Evolutionary conservation across 1,140 invertebrate species (phyloP).

Genomic region (Drosophila suzukii): DNA sequence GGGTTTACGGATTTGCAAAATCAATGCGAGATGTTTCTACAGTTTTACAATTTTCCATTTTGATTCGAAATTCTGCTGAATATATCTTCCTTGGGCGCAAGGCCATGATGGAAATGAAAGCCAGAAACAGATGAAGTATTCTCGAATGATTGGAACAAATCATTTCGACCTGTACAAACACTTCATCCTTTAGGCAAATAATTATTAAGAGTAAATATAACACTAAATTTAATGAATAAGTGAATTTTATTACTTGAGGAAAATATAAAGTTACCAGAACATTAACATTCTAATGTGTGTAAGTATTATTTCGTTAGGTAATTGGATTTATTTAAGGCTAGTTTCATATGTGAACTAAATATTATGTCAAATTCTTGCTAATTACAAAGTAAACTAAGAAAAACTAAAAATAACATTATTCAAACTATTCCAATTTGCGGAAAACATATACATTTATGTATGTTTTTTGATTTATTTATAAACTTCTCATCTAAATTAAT

Average conservation of each 20-base stretch:
- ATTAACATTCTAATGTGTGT: no score
- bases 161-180: background rate
- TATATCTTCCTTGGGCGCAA: background rate
- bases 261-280: no score
- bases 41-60: constrained; percentile 30
- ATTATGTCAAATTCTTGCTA: no score
- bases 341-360: no score
- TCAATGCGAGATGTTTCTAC: constrained; percentile 33
- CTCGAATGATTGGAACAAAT: background rate
- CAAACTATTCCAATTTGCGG: background rate
- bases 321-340: no score
- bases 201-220: background rate
- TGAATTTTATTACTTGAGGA: no score
- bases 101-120: background rate
- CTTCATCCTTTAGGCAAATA: background rate
- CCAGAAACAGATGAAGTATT: background rate
- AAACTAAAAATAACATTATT: background rate
- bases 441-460: background rate
- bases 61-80: background rate
- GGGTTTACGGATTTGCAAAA: constrained; percentile 39
- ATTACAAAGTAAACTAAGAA: background rate
- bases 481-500: background rate
- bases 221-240: no score
- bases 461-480: background rate
- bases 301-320: no score